A percentile compares a stretch with the other conserved stretches of the same genome.
These are phyloP conservation scores for Mantis religiosa DNA, from an alignment of 2,888 invertebrate genomes.

Conservation along the genomic window DNA sequence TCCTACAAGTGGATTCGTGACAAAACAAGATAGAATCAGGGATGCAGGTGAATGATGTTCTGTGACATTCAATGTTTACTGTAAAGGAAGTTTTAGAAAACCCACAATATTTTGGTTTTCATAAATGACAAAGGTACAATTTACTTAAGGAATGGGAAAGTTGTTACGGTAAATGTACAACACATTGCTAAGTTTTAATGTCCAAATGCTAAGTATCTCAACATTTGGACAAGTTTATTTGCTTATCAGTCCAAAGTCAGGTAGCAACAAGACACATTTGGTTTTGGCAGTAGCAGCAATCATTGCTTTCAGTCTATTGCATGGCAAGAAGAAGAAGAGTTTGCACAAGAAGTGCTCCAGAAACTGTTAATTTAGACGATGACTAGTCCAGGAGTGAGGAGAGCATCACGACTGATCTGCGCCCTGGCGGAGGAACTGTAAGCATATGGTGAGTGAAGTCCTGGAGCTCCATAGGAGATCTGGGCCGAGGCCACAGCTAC, in stretches of 20 bases:
- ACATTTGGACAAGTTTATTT: not conserved
- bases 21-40: too few species aligned
- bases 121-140: too few species aligned
- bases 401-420: constrained; percentile 5
- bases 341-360: not conserved
- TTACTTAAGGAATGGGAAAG: not conserved
- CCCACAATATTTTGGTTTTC: too few species aligned
- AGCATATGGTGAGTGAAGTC: constrained; percentile 1
- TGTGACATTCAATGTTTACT: too few species aligned
- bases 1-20: too few species aligned
- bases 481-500: not conserved
- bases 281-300: not conserved
- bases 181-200: not conserved
- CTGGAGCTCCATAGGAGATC: not conserved
- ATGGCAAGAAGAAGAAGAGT: not conserved
- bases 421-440: constrained; percentile 13
- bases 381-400: not conserved
- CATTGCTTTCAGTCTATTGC: not conserved
- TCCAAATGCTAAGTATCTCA: not conserved
- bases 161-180: not conserved
- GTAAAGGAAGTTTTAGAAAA: too few species aligned
- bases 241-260: not conserved
- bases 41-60: too few species aligned
- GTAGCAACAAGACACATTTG: not conserved
- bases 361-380: not conserved